A percentile compares a stretch with the other conserved stretches of the same genome.
These are phyloP conservation scores for Bathynomus jamesi DNA, from an alignment of 1,140 invertebrate genomes.

Conservation along the genomic window DNA sequence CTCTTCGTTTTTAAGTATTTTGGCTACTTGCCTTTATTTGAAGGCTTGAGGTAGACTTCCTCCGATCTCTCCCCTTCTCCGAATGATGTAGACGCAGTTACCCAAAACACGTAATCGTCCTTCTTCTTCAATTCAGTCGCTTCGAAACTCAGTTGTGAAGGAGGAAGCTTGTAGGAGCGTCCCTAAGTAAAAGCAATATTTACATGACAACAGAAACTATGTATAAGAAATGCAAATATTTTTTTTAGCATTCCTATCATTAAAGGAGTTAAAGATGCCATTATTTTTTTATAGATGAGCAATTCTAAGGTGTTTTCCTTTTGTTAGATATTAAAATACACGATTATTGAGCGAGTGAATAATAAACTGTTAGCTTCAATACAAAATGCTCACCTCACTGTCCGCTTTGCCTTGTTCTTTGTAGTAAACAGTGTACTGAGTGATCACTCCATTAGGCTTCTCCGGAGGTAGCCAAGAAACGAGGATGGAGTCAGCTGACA, in stretches of 20 bases:
- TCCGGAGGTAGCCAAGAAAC: slow-evolving; percentile 87
- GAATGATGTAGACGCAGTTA: slow-evolving; percentile 84
- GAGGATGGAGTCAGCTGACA: slow-evolving; percentile 80
- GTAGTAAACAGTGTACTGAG: slow-evolving; percentile 86
- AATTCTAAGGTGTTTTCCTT: too few species aligned
- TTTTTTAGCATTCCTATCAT: too few species aligned
- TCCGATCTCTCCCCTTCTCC: slow-evolving; percentile 84
- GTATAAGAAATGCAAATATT: too few species aligned
- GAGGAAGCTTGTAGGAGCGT: slow-evolving; percentile 54
- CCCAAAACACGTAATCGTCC: slow-evolving; percentile 84
- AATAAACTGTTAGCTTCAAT: background rate
- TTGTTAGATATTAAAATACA: background rate
- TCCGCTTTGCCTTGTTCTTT: slow-evolving; percentile 51
- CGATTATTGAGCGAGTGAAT: background rate
- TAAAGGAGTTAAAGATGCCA: too few species aligned
- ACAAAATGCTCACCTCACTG: slow-evolving; percentile 20
- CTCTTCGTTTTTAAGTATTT: too few species aligned
- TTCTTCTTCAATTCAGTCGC: slow-evolving; percentile 72
- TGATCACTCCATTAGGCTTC: slow-evolving; percentile 85
- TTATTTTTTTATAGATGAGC: too few species aligned
- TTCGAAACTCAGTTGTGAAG: slow-evolving; percentile 64
- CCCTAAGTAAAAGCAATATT: slow-evolving; percentile 35
- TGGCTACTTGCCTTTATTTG: slow-evolving; percentile 58
- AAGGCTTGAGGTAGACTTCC: slow-evolving; percentile 71
- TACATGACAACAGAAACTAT: slow-evolving; percentile 1